phyloP scores from a whole-genome alignment of 2,797 vertebrate genomes.

The Tangara arthus region DNA sequence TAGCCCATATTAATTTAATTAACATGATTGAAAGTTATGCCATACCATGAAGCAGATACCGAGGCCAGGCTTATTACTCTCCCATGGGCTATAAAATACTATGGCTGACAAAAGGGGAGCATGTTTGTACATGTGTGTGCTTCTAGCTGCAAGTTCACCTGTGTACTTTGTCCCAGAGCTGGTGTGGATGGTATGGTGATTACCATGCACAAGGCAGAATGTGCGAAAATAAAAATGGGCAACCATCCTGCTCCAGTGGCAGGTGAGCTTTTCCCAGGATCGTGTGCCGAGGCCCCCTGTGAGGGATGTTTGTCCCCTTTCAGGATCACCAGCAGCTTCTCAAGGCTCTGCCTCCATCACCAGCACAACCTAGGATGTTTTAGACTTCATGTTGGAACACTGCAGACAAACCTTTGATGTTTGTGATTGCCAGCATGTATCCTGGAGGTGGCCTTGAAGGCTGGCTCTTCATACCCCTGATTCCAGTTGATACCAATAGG shows the following conservation, averaged over 20 bases:
- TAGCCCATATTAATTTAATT: slow-evolving; percentile 74
- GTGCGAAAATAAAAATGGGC: not conserved
- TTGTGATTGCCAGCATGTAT: rapidly evolving
- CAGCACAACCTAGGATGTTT: not conserved
- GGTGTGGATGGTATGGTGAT: not conserved
- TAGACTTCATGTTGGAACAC: not conserved
- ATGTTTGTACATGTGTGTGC: not conserved
- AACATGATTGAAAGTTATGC: slow-evolving; percentile 66
- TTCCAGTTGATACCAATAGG: not conserved
- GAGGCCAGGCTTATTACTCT: slow-evolving; percentile 23
- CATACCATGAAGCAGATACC: not conserved
- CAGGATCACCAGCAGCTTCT: not conserved
- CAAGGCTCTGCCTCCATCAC: not conserved
- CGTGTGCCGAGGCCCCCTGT: rapidly evolving
- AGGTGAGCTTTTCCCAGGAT: not conserved
- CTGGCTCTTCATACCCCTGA: not conserved
- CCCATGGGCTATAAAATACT: slow-evolving; percentile 34
- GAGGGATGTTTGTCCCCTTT: not conserved
- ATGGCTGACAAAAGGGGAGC: not conserved
- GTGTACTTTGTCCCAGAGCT: not conserved
- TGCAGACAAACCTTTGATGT: not conserved
- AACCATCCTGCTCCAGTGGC: not conserved
- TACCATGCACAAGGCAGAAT: not conserved
- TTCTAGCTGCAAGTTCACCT: not conserved
- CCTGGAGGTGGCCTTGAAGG: not conserved